Evolutionary conservation across 2,113 vertebrate genomes (phyloP).

Genomic region (Nycticorax nycticorax): DNA sequence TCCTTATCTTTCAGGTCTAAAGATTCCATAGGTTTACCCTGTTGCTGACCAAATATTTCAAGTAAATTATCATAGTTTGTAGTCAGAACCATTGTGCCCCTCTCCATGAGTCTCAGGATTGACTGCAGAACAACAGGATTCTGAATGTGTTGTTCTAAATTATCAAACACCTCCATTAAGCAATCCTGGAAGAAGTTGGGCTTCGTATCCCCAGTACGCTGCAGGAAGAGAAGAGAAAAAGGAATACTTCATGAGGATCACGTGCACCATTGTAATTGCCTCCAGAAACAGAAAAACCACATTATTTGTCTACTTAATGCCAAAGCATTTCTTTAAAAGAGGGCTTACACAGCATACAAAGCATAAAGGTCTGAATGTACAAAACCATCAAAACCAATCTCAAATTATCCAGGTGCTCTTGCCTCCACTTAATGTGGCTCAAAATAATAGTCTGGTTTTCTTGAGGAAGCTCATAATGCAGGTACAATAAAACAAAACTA

Average conservation of each 20-base stretch:
- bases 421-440: not conserved
- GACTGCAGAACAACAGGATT: slow-evolving; percentile 67
- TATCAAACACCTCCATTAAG: slow-evolving; percentile 77
- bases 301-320: not conserved
- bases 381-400: not conserved
- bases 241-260: not conserved
- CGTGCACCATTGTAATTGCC: fast-evolving
- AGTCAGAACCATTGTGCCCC: slow-evolving; percentile 75
- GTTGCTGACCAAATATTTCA: slow-evolving; percentile 76
- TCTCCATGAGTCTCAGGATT: slow-evolving; percentile 74
- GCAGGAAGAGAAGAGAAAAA: not conserved
- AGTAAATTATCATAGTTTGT: slow-evolving; percentile 79
- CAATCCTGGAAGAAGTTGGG: slow-evolving; percentile 81
- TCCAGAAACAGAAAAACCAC: not conserved
- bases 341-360: not conserved
- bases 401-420: not conserved
- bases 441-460: not conserved
- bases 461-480: not conserved
- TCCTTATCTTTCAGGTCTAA: slow-evolving; percentile 76
- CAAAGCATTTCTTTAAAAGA: not conserved
- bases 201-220: slow-evolving; percentile 74
- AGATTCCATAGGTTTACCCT: slow-evolving; percentile 76
- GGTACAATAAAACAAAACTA: not conserved
- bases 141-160: slow-evolving; percentile 75
- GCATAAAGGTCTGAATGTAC: not conserved